Evolutionary conservation across 2,797 vertebrate genomes (phyloP).

Genomic region (Rhincodon typus): DNA sequence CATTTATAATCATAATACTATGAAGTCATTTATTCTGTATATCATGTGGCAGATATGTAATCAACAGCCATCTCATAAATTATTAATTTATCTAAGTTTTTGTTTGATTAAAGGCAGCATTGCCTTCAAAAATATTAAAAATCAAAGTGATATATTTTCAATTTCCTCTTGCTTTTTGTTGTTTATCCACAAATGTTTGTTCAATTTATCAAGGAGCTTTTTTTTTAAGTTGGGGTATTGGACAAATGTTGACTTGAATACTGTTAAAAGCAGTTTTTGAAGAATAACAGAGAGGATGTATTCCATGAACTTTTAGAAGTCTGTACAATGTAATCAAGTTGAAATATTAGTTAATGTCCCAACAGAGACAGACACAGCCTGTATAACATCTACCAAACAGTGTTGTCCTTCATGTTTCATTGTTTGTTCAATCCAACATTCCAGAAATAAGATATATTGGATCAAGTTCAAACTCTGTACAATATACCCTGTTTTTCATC

Average conservation of each 20-base stretch:
- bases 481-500: conserved; percentile 16
- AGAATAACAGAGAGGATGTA: conserved; percentile 9
- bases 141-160: conserved; percentile 7
- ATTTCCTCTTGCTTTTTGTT: conserved; percentile 3
- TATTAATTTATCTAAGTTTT: background rate
- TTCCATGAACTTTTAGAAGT: conserved; percentile 5
- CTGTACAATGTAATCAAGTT: conserved; percentile 8
- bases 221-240: background rate
- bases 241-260: background rate
- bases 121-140: conserved; percentile 6
- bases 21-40: background rate
- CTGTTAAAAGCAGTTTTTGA: background rate
- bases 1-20: background rate
- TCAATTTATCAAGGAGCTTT: background rate
- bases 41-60: background rate
- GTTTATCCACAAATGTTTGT: background rate
- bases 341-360: conserved; percentile 29
- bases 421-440: conserved; percentile 35
- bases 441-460: conserved; percentile 30
- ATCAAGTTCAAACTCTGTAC: conserved; percentile 13
- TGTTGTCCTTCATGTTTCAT: conserved; percentile 26
- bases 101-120: conserved; percentile 1
- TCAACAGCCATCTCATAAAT: conserved; percentile 8
- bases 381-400: background rate
- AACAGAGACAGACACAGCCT: conserved; percentile 1